phyloP scores from a whole-genome alignment of 1,140 invertebrate species.

The Drosophila ananassae region DNA sequence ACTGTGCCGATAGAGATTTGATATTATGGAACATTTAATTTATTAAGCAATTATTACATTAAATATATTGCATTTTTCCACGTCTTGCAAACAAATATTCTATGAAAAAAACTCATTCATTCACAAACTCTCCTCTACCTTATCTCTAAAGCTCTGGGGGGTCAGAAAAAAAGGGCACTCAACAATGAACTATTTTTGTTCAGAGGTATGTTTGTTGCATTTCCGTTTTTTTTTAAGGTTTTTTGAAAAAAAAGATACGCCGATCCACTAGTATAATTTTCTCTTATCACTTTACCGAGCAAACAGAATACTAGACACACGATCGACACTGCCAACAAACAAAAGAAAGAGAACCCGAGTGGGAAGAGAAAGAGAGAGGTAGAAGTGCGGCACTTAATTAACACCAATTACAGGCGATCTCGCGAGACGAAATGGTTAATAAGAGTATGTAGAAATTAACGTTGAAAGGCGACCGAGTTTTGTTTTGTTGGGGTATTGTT shows the following conservation, averaged over 20 bases:
- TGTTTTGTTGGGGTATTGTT: slow-evolving; percentile 14
- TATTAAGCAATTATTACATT: not conserved
- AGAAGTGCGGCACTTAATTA: slow-evolving; percentile 60
- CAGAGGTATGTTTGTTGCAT: slow-evolving; percentile 20
- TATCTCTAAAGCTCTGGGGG: not conserved
- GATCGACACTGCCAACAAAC: slow-evolving; percentile 13
- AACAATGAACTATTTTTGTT: slow-evolving; percentile 14
- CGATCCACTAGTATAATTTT: slow-evolving; percentile 25
- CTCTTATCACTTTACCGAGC: slow-evolving; percentile 75
- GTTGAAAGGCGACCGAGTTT: slow-evolving; percentile 26
- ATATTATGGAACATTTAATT: not conserved
- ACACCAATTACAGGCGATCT: slow-evolving; percentile 70
- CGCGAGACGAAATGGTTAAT: slow-evolving; percentile 63
- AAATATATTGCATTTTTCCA: no score
- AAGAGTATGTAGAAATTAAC: slow-evolving; percentile 61
- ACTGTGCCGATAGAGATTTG: slow-evolving; percentile 51
- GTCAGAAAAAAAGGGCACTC: not conserved
- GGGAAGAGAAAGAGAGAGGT: slow-evolving; percentile 14
- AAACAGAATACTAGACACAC: slow-evolving; percentile 43
- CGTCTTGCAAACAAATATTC: not conserved
- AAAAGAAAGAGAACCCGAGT: slow-evolving; percentile 22
- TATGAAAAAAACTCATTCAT: not conserved
- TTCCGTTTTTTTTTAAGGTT: slow-evolving; percentile 24
- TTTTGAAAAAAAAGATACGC: slow-evolving; percentile 13
- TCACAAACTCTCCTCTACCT: not conserved